Evolutionary conservation across 2,113 vertebrate genomes (phyloP), one percentile per base, ranked within the genome.

Genomic region (Apus apus): DNA sequence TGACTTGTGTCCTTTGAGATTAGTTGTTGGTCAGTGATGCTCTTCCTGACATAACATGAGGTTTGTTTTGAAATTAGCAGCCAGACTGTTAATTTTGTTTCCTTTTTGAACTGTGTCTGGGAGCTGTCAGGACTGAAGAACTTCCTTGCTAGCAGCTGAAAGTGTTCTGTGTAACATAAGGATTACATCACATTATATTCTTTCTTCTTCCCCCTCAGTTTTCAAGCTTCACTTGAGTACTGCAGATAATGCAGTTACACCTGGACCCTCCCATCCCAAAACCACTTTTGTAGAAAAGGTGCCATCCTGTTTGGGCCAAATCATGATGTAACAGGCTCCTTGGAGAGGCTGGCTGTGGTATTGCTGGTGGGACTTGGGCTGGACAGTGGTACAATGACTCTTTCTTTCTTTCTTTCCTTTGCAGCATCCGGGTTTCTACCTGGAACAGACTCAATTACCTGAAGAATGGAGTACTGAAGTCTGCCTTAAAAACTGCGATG

Each of bases 361-460:
- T 51, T 88, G 72, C 72, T 40, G 25, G 15, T 2, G 20, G 72
- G 43, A 22, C 45, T 58, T 61, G 26, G 68, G 29, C 50, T 2
- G 48, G 48, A 9, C 26, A 3, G 8, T 6, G 62, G 4, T 62
- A 4, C 26, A 53, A n/a, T 72, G 61, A 83, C 3, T 90, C 77
- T 43, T 11, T 81, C 38, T 38, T 38, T 38, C 38, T 38, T 85
- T 77, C 38, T 84, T 94, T 96, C 77, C 94, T 75, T 96, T 94
- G 57, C 98, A 99, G 99, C 98, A 97, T 99, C 40, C 98, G 99
- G 7, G 98, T 99, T 79, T 99, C 99, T 38, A 99, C 99, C 3
- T 99, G 99, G 99, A 99, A 99, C 97, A 98, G 99, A 60, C 95
- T 99, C 54, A 99, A 98, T 97, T 98, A 99, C 76, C 97, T 99